These are phyloP conservation scores for Linurgus olivaceus DNA, from an alignment of 2,797 vertebrate genomes.

Conservation along the genomic window DNA sequence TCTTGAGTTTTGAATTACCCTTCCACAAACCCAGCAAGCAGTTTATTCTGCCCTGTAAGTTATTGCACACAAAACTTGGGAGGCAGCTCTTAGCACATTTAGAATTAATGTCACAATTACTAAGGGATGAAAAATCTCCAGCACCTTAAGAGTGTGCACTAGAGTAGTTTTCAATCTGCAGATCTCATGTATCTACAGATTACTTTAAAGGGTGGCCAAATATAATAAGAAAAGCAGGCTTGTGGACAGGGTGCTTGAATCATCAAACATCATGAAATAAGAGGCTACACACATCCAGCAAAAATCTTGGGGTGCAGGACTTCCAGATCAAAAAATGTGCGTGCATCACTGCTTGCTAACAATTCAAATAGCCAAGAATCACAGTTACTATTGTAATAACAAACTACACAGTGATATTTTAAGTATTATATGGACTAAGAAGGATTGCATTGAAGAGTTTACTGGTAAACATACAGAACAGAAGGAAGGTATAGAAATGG, in stretches of 20 bases:
- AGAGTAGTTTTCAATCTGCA: fast-evolving
- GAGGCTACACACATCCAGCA: not conserved
- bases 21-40: not conserved
- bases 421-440: not conserved
- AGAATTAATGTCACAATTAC: not conserved
- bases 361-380: not conserved
- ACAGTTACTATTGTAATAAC: not conserved
- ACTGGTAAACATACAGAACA: not conserved
- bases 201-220: not conserved
- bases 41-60: not conserved
- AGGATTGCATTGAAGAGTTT: not conserved
- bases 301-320: not conserved
- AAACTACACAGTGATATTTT: not conserved
- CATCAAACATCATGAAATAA: not conserved
- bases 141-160: not conserved
- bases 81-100: not conserved
- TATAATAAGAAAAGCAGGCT: not conserved
- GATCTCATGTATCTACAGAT: not conserved
- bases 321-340: not conserved
- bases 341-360: not conserved
- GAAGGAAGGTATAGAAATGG: not conserved
- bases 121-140: not conserved
- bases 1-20: not conserved
- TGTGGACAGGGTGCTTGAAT: not conserved
- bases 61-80: not conserved